Conservation (phyloP, 2,113 vertebrate species). For the rat (Rattus norvegicus) region DNA sequence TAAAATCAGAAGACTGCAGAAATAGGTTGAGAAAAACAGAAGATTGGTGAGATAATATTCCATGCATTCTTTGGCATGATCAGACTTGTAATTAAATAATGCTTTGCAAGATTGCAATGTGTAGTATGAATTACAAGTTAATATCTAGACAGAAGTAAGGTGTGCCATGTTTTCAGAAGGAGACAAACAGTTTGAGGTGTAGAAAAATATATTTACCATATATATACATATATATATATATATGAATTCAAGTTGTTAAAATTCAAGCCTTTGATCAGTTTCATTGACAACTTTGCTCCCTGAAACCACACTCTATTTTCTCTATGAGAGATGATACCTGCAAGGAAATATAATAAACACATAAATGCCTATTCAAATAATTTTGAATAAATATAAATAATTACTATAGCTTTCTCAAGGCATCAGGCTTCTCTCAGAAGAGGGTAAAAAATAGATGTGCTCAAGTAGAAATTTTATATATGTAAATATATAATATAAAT, state of each 20-base stretch:
- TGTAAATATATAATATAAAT: too few relatives aligned
- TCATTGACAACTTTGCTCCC: neutral
- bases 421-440: fast-evolving
- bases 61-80: neutral
- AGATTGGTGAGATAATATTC: neutral
- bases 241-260: neutral
- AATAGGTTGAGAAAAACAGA: neutral
- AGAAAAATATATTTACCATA: neutral
- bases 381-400: neutral
- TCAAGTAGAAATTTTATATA: neutral
- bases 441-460: neutral
- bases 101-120: neutral
- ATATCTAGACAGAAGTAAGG: neutral
- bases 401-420: neutral
- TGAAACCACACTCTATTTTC: neutral
- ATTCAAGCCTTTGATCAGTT: neutral
- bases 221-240: too few relatives aligned
- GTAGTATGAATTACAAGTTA: neutral
- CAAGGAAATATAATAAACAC: neutral
- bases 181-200: neutral
- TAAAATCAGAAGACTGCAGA: neutral
- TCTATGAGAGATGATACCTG: neutral
- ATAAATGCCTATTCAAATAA: neutral
- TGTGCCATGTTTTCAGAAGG: neutral
- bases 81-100: neutral